Evolutionary conservation across 2,888 invertebrate genomes (phyloP), one percentile per base, ranked within the genome.

Genomic region (Polyploca ridens): DNA sequence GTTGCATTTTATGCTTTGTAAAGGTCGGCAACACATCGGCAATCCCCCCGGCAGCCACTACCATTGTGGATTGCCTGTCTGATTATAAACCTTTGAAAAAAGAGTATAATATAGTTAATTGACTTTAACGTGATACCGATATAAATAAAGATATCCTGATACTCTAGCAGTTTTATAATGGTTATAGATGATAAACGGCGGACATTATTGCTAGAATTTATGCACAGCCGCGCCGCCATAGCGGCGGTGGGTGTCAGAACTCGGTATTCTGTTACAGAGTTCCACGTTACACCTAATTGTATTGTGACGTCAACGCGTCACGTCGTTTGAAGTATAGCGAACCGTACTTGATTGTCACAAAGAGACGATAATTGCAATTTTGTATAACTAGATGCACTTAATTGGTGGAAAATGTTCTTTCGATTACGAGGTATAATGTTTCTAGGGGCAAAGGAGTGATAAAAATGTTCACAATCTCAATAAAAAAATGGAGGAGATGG

Each of bases 321-420:
- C 54, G n/a, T 10, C 14, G 54, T 54, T 54, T 54, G 54, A 54
- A 19, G 54, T 54, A 54, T 19, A 54, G 19, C 19, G 54, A 54
- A 19, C 54, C 54, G 19, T 54, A n/a, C 54, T 54, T 54, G 10
- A 54, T 54, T 54, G 54, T 54, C 3, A 54, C 41, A 54, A 54
- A 54, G n/a, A 54, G 14, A 54, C 54, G 54, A 19, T 54, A 54
- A 54, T 54, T 54, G 19, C 54, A 54, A 10, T 54, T 54, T 19
- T 10, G 54, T 19, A 10, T 10, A 49, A 7, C 49, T 49, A 7
- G 16, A 49, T 16, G 49, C n/a, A 49, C n/a, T 16, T 14, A 14
- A 44, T 49, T 49, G 54, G 8, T 19, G 19, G 54, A 46, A 46
- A 46, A n/a, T 46, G 14, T n/a, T n/a, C 5, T 14, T 46, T 46